These are phyloP conservation scores for Euura lappo DNA, from an alignment of 1,140 invertebrate species.

Conservation along the genomic window DNA sequence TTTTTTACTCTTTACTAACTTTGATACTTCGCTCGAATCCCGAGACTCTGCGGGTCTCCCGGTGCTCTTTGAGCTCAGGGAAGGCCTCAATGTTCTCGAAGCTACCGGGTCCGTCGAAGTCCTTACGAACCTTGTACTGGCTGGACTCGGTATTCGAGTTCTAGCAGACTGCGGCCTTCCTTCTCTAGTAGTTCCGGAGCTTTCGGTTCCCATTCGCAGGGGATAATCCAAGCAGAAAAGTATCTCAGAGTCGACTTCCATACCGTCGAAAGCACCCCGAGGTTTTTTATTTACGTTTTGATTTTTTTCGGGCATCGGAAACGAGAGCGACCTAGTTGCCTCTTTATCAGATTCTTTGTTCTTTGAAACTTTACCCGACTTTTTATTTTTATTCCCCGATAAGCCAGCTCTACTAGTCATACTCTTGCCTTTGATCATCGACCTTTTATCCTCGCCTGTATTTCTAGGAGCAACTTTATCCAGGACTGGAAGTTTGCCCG, in stretches of 20 bases:
- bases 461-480: neutral
- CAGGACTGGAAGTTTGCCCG: neutral
- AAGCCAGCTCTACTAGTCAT: neutral
- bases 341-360: neutral
- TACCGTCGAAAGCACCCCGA: neutral
- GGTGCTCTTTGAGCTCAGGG: neutral
- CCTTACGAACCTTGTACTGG: conserved; percentile 8
- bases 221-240: neutral
- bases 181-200: neutral
- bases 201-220: neutral
- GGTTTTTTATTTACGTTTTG: neutral
- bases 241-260: neutral
- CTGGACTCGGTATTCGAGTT: neutral
- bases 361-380: neutral
- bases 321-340: neutral
- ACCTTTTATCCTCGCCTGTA: neutral
- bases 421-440: neutral
- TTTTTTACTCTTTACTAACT: conserved; percentile 4
- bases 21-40: neutral
- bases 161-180: neutral
- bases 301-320: neutral
- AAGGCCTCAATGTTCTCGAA: neutral
- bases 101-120: conserved; percentile 9
- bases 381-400: neutral
- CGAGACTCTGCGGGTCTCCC: neutral